These are phyloP conservation scores for Morpho helenor DNA, from an alignment of 2,888 invertebrate genomes.

Conservation along the genomic window DNA sequence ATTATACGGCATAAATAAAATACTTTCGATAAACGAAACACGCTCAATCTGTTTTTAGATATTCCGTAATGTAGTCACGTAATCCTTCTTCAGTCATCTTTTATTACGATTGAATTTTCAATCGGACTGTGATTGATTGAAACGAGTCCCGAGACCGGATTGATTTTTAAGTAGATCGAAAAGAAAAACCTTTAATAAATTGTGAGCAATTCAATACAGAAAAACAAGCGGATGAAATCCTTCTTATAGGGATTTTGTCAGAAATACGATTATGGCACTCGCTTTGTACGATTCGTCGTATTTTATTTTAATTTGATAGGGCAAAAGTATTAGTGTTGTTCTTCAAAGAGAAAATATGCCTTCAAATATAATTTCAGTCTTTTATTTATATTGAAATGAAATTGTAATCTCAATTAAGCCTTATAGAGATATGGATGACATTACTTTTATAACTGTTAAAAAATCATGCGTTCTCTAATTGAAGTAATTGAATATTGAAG, in stretches of 20 bases:
- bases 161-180: slow-evolving; percentile 66
- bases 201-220: slow-evolving; percentile 59
- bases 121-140: slow-evolving; percentile 72
- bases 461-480: too few species aligned
- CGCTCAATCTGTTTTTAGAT: slow-evolving; percentile 38
- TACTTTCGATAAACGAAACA: too few species aligned
- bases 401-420: too few species aligned
- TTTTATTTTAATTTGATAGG: slow-evolving; percentile 29
- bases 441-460: too few species aligned
- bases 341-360: slow-evolving; percentile 19
- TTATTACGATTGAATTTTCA: slow-evolving; percentile 70
- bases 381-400: slow-evolving; percentile 1
- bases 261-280: slow-evolving; percentile 48
- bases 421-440: too few species aligned
- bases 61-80: slow-evolving; percentile 62
- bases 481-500: too few species aligned
- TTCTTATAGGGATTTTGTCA: slow-evolving; percentile 53
- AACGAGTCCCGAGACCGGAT: slow-evolving; percentile 55
- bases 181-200: slow-evolving; percentile 65
- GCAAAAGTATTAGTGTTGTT: slow-evolving; percentile 22
- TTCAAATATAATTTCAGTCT: slow-evolving; percentile 3
- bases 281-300: slow-evolving; percentile 23
- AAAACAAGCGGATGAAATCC: slow-evolving; percentile 56
- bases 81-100: slow-evolving; percentile 65
- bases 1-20: too few species aligned